phyloP scores from a whole-genome alignment of 30 jellyfish, hydroid and myxozoan genomes.

The Sanderia malayensis region DNA sequence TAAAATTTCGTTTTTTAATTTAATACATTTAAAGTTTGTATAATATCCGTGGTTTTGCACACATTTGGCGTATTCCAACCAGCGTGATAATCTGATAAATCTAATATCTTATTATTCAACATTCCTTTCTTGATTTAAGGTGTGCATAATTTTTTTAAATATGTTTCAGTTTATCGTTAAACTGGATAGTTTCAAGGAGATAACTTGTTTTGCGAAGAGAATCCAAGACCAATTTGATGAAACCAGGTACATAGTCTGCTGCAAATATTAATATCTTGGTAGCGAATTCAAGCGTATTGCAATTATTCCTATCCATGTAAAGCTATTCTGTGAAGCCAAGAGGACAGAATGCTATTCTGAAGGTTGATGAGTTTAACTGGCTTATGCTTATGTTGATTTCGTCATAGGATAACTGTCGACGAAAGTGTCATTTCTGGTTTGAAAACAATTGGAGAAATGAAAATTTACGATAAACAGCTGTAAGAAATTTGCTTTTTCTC shows the following conservation, averaged over 20 bases:
- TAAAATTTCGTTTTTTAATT: neutral
- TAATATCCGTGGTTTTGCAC: neutral
- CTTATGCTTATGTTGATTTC: neutral
- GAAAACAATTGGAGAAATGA: slow-evolving; percentile 34
- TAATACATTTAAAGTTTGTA: too few species aligned
- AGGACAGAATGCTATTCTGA: too few species aligned
- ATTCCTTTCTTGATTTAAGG: too few species aligned
- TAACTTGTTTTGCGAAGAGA: too few species aligned
- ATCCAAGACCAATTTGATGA: neutral
- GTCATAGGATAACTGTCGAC: slow-evolving; percentile 12
- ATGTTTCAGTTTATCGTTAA: too few species aligned
- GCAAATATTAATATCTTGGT: neutral
- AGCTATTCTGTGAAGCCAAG: too few species aligned
- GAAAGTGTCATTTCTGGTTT: slow-evolving; percentile 8
- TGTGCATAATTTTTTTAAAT: too few species aligned
- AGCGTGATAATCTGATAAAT: neutral
- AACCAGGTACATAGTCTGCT: neutral
- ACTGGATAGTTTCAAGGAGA: too few species aligned
- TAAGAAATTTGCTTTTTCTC: neutral
- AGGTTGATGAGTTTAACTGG: too few species aligned
- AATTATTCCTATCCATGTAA: neutral
- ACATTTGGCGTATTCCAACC: neutral
- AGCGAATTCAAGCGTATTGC: neutral
- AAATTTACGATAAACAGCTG: slow-evolving; percentile 4
- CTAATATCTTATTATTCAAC: neutral